Conservation (phyloP, 2,888 invertebrate species). For the Anaspis maculata region DNA sequence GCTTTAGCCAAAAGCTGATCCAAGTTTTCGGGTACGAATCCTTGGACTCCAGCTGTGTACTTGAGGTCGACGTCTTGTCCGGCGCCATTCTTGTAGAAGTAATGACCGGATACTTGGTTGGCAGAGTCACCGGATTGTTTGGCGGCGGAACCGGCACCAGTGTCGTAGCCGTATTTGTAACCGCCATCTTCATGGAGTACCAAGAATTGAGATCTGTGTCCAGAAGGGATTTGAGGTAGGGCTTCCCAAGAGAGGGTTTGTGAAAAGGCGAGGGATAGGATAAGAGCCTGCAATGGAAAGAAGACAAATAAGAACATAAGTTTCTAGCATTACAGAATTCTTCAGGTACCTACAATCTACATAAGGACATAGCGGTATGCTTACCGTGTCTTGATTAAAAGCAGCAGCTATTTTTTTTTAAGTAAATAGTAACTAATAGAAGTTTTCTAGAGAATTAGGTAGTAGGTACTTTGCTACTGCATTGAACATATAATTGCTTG, state of each 20-base stretch:
- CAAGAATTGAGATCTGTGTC: constrained; percentile 34
- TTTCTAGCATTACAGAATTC: too few species aligned
- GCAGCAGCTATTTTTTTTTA: too few species aligned
- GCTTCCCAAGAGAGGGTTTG: constrained; percentile 5
- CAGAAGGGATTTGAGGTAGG: constrained; percentile 30
- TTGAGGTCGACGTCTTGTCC: constrained; percentile 27
- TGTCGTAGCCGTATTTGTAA: constrained; percentile 32
- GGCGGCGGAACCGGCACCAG: constrained; percentile 34
- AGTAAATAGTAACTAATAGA: too few species aligned
- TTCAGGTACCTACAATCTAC: too few species aligned
- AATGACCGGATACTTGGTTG: constrained; percentile 34
- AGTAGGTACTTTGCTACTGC: too few species aligned
- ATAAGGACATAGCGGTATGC: too few species aligned
- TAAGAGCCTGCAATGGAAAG: background rate
- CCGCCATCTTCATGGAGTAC: constrained; percentile 38
- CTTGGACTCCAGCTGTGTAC: constrained; percentile 33
- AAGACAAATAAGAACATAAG: background rate
- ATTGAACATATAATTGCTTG: too few species aligned
- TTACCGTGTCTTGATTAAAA: too few species aligned
- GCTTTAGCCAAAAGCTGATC: constrained; percentile 7
- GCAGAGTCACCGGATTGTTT: constrained; percentile 30
- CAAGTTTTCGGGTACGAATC: constrained; percentile 28
- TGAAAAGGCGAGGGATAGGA: background rate
- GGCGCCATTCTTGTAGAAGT: constrained; percentile 25
- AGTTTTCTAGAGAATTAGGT: too few species aligned